Evolutionary conservation across 2,888 invertebrate genomes (phyloP).

Genomic region (Oasisia sp.): DNA sequence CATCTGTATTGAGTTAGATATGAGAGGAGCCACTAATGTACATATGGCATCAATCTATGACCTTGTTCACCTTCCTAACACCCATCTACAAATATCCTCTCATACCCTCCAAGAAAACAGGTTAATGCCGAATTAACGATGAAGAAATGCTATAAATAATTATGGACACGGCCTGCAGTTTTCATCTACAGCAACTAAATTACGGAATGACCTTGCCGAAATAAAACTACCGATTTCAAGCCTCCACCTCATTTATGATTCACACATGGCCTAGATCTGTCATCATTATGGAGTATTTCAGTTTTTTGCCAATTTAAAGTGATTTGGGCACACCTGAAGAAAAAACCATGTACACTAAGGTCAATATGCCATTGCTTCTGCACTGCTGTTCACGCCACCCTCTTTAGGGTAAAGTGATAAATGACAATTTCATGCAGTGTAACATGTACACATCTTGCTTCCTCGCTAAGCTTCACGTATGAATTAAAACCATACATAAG

Average conservation of each 20-base stretch:
- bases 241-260: neutral
- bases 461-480: neutral
- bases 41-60: neutral
- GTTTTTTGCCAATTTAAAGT: neutral
- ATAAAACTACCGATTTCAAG: neutral
- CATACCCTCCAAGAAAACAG: too few species aligned
- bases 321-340: slow-evolving; percentile 7
- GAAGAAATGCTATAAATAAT: too few species aligned
- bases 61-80: neutral
- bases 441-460: neutral
- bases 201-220: neutral
- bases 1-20: neutral
- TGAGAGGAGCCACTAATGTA: neutral
- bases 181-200: neutral
- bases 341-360: neutral
- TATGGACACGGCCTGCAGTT: neutral
- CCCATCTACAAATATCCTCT: neutral
- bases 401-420: neutral
- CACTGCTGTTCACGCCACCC: neutral
- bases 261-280: neutral
- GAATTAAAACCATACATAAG: neutral
- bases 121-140: too few species aligned
- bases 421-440: neutral
- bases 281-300: neutral
- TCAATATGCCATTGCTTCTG: neutral